A percentile compares a stretch with the other conserved stretches of the same genome.
phyloP scores from a whole-genome alignment of 2,113 vertebrate genomes.

The Chamaetylas fuelleborni region DNA sequence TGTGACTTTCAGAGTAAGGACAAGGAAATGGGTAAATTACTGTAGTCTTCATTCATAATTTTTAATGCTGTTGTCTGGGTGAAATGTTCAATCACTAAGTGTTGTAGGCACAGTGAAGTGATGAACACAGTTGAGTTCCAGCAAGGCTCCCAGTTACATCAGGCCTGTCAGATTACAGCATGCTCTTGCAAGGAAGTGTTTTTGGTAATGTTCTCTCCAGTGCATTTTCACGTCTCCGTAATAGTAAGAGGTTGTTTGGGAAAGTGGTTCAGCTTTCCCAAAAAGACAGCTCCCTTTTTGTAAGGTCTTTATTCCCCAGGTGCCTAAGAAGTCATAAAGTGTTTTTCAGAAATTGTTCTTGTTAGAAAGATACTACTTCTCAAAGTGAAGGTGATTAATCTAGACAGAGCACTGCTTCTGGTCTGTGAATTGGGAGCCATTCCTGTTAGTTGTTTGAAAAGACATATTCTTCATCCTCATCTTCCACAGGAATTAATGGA shows the following conservation, averaged over 20 bases:
- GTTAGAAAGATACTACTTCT: neutral
- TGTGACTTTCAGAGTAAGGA: neutral
- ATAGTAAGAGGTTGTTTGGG: neutral
- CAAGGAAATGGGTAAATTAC: neutral
- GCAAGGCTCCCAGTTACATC: neutral
- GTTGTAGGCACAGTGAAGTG: neutral
- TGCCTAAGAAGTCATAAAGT: neutral
- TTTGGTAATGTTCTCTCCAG: neutral
- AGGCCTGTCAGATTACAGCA: neutral
- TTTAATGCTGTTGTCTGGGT: neutral
- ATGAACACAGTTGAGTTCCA: neutral
- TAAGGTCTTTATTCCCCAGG: neutral
- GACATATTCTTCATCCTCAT: neutral
- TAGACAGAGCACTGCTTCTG: neutral
- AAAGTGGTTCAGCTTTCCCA: neutral
- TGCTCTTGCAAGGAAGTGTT: neutral
- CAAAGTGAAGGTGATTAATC: neutral
- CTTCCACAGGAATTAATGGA: neutral
- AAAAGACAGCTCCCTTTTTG: neutral
- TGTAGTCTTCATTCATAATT: rapidly evolving
- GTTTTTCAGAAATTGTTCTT: neutral
- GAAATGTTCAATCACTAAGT: neutral
- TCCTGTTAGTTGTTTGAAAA: neutral
- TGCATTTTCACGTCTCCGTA: neutral
- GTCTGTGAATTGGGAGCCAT: neutral